These are phyloP conservation scores for Parasteatoda lunata DNA, from an alignment of 2,888 invertebrate species.

Conservation along the genomic window DNA sequence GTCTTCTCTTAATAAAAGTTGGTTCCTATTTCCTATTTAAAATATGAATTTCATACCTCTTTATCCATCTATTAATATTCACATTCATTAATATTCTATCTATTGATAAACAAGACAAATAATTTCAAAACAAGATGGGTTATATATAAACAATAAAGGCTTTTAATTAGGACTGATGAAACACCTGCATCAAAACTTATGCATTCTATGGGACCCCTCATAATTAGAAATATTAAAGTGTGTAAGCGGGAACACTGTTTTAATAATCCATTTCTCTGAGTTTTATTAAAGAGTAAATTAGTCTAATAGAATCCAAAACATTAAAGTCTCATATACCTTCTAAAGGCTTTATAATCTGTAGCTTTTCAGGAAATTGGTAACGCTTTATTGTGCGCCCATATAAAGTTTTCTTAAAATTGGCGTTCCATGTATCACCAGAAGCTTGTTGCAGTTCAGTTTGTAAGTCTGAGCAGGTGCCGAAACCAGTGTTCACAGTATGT, in stretches of 20 bases:
- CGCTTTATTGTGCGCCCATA: constrained; percentile 62
- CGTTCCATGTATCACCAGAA: constrained; percentile 29
- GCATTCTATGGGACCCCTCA: too few relatives aligned
- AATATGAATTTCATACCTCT: too few relatives aligned
- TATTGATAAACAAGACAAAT: too few relatives aligned
- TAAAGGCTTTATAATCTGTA: constrained; percentile 89
- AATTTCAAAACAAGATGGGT: too few relatives aligned
- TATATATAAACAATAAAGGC: too few relatives aligned
- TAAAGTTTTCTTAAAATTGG: constrained; percentile 44
- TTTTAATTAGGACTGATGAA: too few relatives aligned
- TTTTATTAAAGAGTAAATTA: background rate
- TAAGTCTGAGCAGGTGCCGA: constrained; percentile 52
- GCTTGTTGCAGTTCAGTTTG: constrained; percentile 38
- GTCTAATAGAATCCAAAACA: background rate
- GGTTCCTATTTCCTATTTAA: too few relatives aligned
- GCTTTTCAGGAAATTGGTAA: constrained; percentile 83
- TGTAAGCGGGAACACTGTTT: background rate
- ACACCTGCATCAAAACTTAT: too few relatives aligned
- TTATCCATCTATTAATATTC: too few relatives aligned
- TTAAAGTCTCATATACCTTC: constrained; percentile 78
- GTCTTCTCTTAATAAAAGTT: too few relatives aligned
- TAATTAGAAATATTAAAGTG: too few relatives aligned
- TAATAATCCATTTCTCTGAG: background rate
- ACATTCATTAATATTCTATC: too few relatives aligned
- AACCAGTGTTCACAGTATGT: constrained; percentile 48